Base-by-base conservation (phyloP, 1,140 invertebrate species). In the Geopemphigus sp. region DNA sequence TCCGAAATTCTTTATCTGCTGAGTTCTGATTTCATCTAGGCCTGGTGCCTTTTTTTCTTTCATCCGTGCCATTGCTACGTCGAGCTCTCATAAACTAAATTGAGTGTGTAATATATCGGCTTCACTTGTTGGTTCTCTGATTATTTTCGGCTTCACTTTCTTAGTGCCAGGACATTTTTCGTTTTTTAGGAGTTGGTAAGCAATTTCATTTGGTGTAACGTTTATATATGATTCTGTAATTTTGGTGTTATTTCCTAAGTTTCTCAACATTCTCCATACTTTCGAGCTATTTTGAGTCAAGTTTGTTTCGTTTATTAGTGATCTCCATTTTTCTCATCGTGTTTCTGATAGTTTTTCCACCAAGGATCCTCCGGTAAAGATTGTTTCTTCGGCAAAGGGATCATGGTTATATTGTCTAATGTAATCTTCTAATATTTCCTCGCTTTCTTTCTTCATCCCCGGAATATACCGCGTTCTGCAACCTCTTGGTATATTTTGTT, bases 221-320 rank as follows among this genome's bases (percentile, higher is more conserved):
- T 24, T 70, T 53, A 12, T 53, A 26, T 68, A 2, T 24, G 22
- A 8, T 72, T 72, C 45, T 22, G 22, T 0, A 39, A 3, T 72
- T 50, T 47, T 54, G 11, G 80, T 47, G 11, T 80, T 50, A 68
- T 70, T 70, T 39, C 64, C 66, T 19, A 81, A 15, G 11, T 32
- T 68, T 56, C 53, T 80, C 19, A 56, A 10, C 17, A 80, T 47
- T 80, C 45, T 54, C 24, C 47, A 80, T 70, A 26, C 64, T 80
- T 66, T 80, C 70, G 32, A 66, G 39, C 80, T 80, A 70, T 56
- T n/a, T n/a, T n/a, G n/a, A n/a, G n/a, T n/a, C n/a, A n/a, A n/a
- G n/a, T n/a, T n/a, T n/a, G n/a, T n/a, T 29, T 80, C n/a, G 10
- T 53, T 47, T 68, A 81, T 19, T 53, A 57, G 1, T 22, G 12